Evolutionary conservation across 2,797 vertebrate genomes (phyloP).

Genomic region (Takifugu ocellatus): DNA sequence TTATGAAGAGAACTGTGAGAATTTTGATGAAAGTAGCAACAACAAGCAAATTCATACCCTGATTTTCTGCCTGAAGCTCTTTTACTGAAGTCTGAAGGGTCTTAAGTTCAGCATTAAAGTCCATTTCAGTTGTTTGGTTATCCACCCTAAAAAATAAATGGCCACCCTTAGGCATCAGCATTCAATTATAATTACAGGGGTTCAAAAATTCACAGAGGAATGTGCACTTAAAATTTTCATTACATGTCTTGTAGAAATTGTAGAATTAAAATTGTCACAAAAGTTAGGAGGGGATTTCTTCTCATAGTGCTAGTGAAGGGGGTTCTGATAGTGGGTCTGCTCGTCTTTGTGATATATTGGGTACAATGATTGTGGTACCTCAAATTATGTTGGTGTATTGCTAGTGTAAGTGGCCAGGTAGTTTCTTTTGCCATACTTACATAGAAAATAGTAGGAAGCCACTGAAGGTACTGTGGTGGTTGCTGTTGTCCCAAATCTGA

Average conservation of each 20-base stretch:
- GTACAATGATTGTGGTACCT: no score
- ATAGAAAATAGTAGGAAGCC: no score
- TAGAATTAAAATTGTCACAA: not conserved
- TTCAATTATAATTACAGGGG: no score
- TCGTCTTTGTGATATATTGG: no score
- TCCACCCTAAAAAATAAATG: constrained; percentile 25
- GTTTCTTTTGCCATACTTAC: no score
- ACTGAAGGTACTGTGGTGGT: no score
- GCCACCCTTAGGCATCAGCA: not conserved
- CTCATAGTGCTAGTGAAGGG: no score
- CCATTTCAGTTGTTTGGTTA: not conserved
- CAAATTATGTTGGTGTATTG: no score
- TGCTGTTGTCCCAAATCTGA: not conserved
- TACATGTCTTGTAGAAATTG: not conserved
- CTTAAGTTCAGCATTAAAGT: constrained; percentile 14
- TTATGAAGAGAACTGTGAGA: not conserved
- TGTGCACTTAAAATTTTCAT: no score
- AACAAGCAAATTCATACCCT: constrained; percentile 6
- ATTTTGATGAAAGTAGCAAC: not conserved
- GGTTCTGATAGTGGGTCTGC: no score
- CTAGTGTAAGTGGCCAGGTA: no score
- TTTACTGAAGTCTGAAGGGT: constrained; percentile 23
- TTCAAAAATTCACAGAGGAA: constrained; percentile 13
- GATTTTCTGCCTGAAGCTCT: constrained; percentile 28
- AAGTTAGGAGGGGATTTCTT: no score